Percentiles rank a stretch among this genome's conserved stretches.
These are phyloP conservation scores for Myotis findleyi DNA, from an alignment of 2,797 vertebrate genomes.

Conservation along the genomic window DNA sequence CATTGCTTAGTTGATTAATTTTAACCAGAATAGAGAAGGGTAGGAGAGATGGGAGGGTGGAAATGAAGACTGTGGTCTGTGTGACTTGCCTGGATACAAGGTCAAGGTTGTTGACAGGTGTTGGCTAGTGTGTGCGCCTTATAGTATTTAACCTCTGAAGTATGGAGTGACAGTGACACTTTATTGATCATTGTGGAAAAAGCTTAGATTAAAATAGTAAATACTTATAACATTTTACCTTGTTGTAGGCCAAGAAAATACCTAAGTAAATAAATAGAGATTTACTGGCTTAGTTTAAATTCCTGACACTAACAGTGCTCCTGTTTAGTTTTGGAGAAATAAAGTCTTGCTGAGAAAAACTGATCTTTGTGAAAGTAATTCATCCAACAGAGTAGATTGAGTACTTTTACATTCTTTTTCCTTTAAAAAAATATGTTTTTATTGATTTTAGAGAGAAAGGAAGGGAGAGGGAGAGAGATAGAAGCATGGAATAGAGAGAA, in stretches of 20 bases:
- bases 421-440: background rate
- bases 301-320: background rate
- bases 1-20: background rate
- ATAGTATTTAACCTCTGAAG: background rate
- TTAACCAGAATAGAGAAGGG: background rate
- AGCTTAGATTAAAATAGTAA: background rate
- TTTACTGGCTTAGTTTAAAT: constrained; percentile 17
- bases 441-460: background rate
- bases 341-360: background rate
- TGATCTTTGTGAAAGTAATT: background rate
- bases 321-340: constrained; percentile 29
- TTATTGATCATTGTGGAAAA: background rate
- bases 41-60: background rate
- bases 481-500: background rate
- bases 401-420: background rate
- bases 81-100: background rate
- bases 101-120: background rate
- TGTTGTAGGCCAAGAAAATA: background rate
- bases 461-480: background rate
- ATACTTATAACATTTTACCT: background rate
- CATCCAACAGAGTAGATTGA: constrained; percentile 9
- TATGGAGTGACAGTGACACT: background rate
- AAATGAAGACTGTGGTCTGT: background rate
- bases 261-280: background rate
- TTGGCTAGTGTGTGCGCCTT: background rate